phyloP scores from a whole-genome alignment of 2,888 invertebrate genomes.

The Ligdia adustata region DNA sequence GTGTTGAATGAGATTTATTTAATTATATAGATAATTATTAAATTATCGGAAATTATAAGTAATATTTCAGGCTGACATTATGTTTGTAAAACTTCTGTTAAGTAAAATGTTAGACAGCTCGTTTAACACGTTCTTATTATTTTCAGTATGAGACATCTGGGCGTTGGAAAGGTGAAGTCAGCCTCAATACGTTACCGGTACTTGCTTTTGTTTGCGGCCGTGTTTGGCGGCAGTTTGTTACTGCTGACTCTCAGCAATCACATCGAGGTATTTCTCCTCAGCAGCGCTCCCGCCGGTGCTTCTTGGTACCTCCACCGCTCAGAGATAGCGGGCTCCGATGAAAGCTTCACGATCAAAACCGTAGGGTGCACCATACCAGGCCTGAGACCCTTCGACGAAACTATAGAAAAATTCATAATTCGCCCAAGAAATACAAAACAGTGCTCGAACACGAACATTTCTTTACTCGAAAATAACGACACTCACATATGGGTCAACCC shows the following conservation, averaged over 20 bases:
- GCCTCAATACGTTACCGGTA: conserved; percentile 60
- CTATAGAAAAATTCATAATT: conserved; percentile 79
- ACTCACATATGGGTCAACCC: conserved; percentile 83
- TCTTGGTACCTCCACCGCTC: conserved; percentile 45
- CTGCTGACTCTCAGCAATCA: conserved; percentile 62
- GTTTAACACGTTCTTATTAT: conserved; percentile 27
- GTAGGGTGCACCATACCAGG: conserved; percentile 88
- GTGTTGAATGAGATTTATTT: too few species aligned
- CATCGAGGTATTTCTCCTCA: conserved; percentile 55
- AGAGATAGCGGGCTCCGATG: conserved; percentile 44
- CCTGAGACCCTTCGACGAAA: conserved; percentile 84
- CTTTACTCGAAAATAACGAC: conserved; percentile 83
- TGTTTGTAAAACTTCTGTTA: too few species aligned
- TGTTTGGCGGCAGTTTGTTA: conserved; percentile 65
- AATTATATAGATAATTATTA: too few species aligned
- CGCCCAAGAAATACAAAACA: conserved; percentile 75
- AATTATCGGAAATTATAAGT: too few species aligned
- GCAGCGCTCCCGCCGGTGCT: conserved; percentile 46
- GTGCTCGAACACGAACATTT: conserved; percentile 75
- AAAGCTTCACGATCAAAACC: conserved; percentile 83
- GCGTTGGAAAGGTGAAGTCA: conserved; percentile 42
- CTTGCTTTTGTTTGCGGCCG: conserved; percentile 59
- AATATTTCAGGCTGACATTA: too few species aligned
- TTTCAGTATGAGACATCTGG: conserved; percentile 66
- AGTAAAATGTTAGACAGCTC: too few species aligned